These are phyloP conservation scores for Phylloscopus whistleri DNA, from an alignment of 2,113 vertebrate species.

Conservation along the genomic window DNA sequence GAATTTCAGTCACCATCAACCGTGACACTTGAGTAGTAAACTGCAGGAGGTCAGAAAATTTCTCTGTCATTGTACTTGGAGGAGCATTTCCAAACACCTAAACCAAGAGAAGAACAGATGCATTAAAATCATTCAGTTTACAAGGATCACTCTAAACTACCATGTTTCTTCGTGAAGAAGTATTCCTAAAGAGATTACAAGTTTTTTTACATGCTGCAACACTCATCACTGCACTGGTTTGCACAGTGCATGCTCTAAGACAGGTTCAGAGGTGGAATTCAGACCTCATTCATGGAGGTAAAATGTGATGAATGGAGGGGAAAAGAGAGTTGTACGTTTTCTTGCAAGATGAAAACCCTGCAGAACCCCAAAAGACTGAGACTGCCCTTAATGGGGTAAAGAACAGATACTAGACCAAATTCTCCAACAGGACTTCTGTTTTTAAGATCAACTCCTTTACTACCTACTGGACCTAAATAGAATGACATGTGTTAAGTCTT, in stretches of 20 bases:
- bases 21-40: constrained; percentile 98
- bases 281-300: neutral
- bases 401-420: neutral
- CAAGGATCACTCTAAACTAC: neutral
- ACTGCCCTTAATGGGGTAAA: neutral
- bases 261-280: neutral
- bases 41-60: constrained; percentile 97
- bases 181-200: neutral
- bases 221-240: neutral
- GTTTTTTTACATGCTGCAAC: neutral
- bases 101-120: neutral
- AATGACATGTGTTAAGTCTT: rapidly evolving
- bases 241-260: neutral
- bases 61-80: constrained; percentile 94
- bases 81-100: constrained; percentile 97
- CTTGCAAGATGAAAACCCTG: neutral
- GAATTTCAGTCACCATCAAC: constrained; percentile 98
- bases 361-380: neutral
- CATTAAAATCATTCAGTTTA: neutral
- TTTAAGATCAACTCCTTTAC: neutral
- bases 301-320: neutral
- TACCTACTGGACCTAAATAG: neutral
- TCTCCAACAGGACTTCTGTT: neutral
- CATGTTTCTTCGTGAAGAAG: neutral
- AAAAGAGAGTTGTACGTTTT: neutral